A percentile compares a stretch with the other conserved stretches of the same genome.
These are phyloP conservation scores for Tyria jacobaeae DNA, from an alignment of 2,888 invertebrate genomes.

Conservation along the genomic window DNA sequence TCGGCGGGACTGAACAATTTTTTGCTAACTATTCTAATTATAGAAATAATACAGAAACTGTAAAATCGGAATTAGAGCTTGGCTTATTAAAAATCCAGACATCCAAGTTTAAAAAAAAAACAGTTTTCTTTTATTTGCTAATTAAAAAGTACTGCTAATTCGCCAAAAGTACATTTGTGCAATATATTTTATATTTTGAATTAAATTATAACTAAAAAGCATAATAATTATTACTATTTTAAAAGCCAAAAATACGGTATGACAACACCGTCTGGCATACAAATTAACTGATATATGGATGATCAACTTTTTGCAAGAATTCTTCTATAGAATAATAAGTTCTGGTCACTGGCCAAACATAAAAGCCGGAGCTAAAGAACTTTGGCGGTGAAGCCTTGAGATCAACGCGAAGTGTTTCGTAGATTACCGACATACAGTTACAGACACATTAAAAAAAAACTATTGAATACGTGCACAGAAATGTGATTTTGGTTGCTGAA, in stretches of 20 bases:
- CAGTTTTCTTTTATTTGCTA: too few species aligned
- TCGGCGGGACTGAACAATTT: too few species aligned
- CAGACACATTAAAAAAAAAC: neutral
- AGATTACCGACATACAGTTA: neutral
- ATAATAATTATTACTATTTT: neutral
- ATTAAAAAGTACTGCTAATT: neutral
- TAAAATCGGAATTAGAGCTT: neutral
- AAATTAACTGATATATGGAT: neutral
- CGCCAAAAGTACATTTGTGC: neutral
- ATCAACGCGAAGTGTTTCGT: neutral
- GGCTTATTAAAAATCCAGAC: neutral
- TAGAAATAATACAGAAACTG: neutral
- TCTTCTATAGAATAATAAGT: slow-evolving; percentile 5
- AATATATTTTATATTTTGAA: neutral
- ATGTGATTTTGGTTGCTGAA: neutral
- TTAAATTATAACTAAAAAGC: neutral
- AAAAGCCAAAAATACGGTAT: neutral
- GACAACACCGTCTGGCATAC: neutral
- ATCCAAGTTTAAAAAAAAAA: too few species aligned
- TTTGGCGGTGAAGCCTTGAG: neutral
- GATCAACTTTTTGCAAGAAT: slow-evolving; percentile 4
- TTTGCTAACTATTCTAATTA: too few species aligned
- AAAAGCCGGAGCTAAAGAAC: neutral
- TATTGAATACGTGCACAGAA: neutral
- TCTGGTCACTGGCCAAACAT: slow-evolving; percentile 9